Conservation (phyloP, 2,888 invertebrate genomes). For the Melipona beecheii region DNA sequence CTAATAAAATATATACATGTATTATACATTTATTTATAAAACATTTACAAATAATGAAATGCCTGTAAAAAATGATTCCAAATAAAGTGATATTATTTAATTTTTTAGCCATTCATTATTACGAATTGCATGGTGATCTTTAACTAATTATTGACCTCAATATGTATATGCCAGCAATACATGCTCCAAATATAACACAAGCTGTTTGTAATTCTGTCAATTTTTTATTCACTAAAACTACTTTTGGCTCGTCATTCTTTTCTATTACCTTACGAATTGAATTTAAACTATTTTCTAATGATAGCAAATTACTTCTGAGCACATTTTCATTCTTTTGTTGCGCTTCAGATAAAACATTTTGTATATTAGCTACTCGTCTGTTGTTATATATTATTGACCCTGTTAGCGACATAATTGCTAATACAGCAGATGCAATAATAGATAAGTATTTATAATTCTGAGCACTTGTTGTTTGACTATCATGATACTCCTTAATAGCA, state of each 20-base stretch:
- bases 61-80: neutral
- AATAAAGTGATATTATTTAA: neutral
- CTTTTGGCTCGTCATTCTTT: neutral
- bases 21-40: slow-evolving; percentile 28
- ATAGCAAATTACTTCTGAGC: slow-evolving; percentile 63
- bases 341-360: slow-evolving; percentile 70
- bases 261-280: slow-evolving; percentile 5
- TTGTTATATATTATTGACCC: slow-evolving; percentile 81
- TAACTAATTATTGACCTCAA: neutral
- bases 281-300: slow-evolving; percentile 48
- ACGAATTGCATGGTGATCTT: neutral
- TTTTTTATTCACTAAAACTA: neutral
- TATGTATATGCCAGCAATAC: slow-evolving; percentile 6
- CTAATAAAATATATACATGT: slow-evolving; percentile 14
- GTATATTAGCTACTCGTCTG: slow-evolving; percentile 75
- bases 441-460: slow-evolving; percentile 82
- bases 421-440: slow-evolving; percentile 76
- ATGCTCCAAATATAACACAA: neutral
- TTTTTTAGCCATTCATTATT: neutral
- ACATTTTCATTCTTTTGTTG: slow-evolving; percentile 73
- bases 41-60: slow-evolving; percentile 8
- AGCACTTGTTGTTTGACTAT: slow-evolving; percentile 79
- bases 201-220: neutral
- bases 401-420: slow-evolving; percentile 78
- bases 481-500: slow-evolving; percentile 82